Base-by-base conservation (phyloP, 2,113 vertebrate species). In the Odontophorus gujanensis region DNA sequence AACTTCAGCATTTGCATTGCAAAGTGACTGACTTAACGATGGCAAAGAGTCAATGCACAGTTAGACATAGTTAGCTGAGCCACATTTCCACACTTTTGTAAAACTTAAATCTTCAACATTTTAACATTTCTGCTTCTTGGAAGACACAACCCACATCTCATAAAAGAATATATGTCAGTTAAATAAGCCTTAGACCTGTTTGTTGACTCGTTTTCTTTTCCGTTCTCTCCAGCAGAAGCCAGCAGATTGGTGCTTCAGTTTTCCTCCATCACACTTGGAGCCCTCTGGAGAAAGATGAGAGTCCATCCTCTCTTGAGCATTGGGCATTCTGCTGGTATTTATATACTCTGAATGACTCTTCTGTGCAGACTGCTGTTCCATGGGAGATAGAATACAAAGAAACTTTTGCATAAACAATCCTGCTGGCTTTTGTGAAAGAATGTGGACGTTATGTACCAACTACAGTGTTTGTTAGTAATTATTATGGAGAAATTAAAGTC, bases 361-460 rank as follows among this genome's bases (percentile, higher is more conserved):
- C 19, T 90, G 65, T 61, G 22, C 34, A 80, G 45, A 66, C 5
- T 0, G 0, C 20, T 42, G 11, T 58, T 87, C 84, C 50, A 11
- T 67, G 25, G 26, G 40, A 76, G 40, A 22, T 15, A 48, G 63
- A 69, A 43, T 74, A 90, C 22, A 74, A 32, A 93, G 25, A 85
- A 17, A 32, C 11, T n/a, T 57, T 95, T 11, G 13, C 32, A 53
- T 51, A 43, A 73, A 12, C 18, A 30, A 32, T 82, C 12, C 74
- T 76, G 17, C 12, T 85, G 58, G 43, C 15, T 53, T 53, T 79
- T 90, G n/a, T 85, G 48, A 68, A 84, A 84, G 26, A 78, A 81
- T 42, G 22, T 48, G 40, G 19, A 65, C 6, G 13, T 13, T 90
- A 19, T 48, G 22, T 87, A 7, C 17, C 55, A 80, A 28, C 40